Conservation (phyloP, 2,113 vertebrate species). For the Alaudala cheleensis region DNA sequence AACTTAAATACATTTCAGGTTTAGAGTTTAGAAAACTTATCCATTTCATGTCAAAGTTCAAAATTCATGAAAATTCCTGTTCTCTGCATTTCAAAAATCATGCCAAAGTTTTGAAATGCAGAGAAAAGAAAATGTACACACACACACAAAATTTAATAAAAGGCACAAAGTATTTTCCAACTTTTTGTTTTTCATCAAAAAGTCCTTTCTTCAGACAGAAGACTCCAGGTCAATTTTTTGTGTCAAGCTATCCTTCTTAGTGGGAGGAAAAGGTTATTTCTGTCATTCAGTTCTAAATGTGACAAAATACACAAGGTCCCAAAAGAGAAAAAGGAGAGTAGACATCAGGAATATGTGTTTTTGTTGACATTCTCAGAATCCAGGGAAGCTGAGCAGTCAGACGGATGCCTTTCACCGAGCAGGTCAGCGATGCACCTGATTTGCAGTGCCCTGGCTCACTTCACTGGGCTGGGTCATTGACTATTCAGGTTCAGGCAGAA, state of each 20-base stretch:
- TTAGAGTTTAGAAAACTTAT: not conserved
- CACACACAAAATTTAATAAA: not conserved
- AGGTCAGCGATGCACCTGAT: not conserved
- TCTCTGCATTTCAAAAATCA: not conserved
- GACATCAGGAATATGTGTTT: not conserved
- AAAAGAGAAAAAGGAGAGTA: not conserved
- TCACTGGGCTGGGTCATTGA: not conserved
- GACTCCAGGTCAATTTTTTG: slow-evolving; percentile 30
- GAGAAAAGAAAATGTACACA: not conserved
- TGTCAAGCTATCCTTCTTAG: slow-evolving; percentile 52
- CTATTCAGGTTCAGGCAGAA: not conserved
- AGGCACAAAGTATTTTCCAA: not conserved
- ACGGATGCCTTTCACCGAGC: not conserved
- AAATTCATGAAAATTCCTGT: not conserved
- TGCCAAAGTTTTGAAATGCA: not conserved
- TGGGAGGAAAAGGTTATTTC: slow-evolving; percentile 59
- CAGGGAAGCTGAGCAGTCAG: not conserved
- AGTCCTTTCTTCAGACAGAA: not conserved
- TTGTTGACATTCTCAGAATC: slow-evolving; percentile 8
- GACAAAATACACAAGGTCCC: slow-evolving; percentile 41
- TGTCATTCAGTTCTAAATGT: slow-evolving; percentile 49
- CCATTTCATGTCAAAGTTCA: not conserved
- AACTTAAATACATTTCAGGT: not conserved
- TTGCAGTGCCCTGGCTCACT: not conserved
- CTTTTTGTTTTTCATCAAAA: not conserved